phyloP scores from a whole-genome alignment of 2,113 vertebrate genomes.

The Malurus elegans region DNA sequence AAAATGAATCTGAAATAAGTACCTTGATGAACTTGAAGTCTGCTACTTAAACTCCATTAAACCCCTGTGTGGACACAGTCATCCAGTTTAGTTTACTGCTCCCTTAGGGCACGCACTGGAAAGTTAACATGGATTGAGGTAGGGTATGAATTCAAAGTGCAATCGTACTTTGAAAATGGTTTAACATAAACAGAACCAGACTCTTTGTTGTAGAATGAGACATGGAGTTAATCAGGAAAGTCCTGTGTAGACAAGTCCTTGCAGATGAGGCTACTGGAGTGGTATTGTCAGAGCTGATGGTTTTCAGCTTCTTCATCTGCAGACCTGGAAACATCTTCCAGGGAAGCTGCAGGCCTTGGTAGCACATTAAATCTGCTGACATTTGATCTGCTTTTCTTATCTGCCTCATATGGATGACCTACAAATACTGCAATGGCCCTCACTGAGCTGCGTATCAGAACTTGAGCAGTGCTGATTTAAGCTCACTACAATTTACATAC shows the following conservation, averaged over 20 bases:
- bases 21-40: constrained; percentile 38
- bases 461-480: background rate
- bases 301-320: constrained; percentile 5
- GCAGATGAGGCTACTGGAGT: constrained; percentile 14
- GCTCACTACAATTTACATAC: accelerated
- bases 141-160: constrained; percentile 63
- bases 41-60: constrained; percentile 62
- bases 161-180: constrained; percentile 55
- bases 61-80: constrained; percentile 34
- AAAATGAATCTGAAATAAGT: constrained; percentile 33
- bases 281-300: background rate
- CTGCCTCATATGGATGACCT: background rate
- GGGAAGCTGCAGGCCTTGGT: background rate
- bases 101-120: constrained; percentile 42
- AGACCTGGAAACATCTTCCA: constrained; percentile 1
- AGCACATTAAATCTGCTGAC: background rate
- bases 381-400: background rate
- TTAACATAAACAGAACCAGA: constrained; percentile 58
- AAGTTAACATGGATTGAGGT: constrained; percentile 54
- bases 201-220: constrained; percentile 61
- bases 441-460: background rate
- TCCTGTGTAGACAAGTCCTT: constrained; percentile 54
- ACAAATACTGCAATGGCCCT: background rate
- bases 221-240: constrained; percentile 35
- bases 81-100: constrained; percentile 55